Evolutionary conservation across 2,113 vertebrate genomes (phyloP).

Genomic region (Hippocampus mohnikei): DNA sequence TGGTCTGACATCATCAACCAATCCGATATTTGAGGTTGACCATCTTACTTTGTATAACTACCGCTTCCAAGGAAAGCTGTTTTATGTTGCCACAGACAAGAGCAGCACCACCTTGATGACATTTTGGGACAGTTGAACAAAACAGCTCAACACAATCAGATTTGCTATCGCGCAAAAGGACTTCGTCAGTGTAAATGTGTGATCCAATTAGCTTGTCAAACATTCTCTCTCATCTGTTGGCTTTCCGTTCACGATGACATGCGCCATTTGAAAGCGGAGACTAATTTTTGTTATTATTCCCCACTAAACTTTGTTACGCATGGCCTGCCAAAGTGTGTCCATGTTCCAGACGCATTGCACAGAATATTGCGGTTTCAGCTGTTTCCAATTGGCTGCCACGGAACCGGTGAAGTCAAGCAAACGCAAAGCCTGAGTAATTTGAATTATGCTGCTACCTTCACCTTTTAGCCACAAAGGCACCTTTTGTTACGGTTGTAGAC

Average conservation of each 20-base stretch:
- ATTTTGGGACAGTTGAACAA: not conserved
- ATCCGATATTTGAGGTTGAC: constrained; percentile 38
- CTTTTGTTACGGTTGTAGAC: not conserved
- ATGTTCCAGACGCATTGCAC: constrained; percentile 21
- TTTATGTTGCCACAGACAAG: not conserved
- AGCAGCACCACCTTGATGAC: not conserved
- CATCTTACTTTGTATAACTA: constrained; percentile 33
- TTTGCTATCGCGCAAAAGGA: not conserved
- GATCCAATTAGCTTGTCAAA: constrained; percentile 6
- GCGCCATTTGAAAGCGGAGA: constrained; percentile 13
- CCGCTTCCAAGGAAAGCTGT: constrained; percentile 39
- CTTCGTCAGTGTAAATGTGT: not conserved
- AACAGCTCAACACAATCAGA: not conserved
- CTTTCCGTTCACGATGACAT: constrained; percentile 25
- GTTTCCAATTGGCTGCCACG: constrained; percentile 41
- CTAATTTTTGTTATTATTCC: constrained; percentile 32
- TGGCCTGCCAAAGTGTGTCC: constrained; percentile 43
- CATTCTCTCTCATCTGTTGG: constrained; percentile 20
- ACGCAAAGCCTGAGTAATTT: constrained; percentile 13
- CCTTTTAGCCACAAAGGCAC: constrained; percentile 26
- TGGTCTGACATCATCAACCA: constrained; percentile 36
- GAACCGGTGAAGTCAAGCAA: constrained; percentile 22
- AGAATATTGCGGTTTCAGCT: constrained; percentile 46
- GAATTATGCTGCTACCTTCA: constrained; percentile 13
- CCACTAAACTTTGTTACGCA: constrained; percentile 20